A percentile compares a stretch with the other conserved stretches of the same genome.
These are phyloP conservation scores for Channa argus DNA, from an alignment of 2,113 vertebrate genomes.

Conservation along the genomic window DNA sequence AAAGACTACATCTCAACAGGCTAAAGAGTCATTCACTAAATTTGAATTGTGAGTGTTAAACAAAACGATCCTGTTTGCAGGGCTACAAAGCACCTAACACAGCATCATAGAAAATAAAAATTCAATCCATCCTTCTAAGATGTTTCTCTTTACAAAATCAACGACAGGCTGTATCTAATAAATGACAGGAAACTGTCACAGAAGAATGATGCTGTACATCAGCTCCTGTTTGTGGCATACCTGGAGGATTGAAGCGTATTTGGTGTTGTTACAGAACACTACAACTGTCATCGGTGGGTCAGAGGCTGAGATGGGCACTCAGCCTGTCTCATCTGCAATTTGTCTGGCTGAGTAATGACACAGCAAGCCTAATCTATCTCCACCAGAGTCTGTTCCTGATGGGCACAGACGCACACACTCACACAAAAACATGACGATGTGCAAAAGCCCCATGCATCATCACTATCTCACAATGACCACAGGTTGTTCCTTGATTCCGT, in stretches of 20 bases:
- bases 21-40: neutral
- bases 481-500: neutral
- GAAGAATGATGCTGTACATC: slow-evolving; percentile 11
- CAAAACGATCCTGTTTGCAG: neutral
- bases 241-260: slow-evolving; percentile 39
- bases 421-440: neutral
- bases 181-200: slow-evolving; percentile 11
- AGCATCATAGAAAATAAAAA: neutral
- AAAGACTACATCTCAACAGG: neutral
- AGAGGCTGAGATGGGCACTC: slow-evolving; percentile 52
- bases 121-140: slow-evolving; percentile 13
- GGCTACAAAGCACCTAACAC: neutral
- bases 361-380: slow-evolving; percentile 59
- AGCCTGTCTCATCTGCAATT: slow-evolving; percentile 36
- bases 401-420: slow-evolving; percentile 29
- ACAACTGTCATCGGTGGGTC: slow-evolving; percentile 51
- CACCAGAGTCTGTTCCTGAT: slow-evolving; percentile 39
- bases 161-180: slow-evolving; percentile 23
- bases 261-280: slow-evolving; percentile 42
- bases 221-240: slow-evolving; percentile 48
- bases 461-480: neutral
- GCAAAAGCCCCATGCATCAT: slow-evolving; percentile 8
- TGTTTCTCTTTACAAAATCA: neutral
- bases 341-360: slow-evolving; percentile 68
- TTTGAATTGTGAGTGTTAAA: no score